Evolutionary conservation across 2,888 invertebrate species (phyloP).

Genomic region (Choristoneura rosaceana): DNA sequence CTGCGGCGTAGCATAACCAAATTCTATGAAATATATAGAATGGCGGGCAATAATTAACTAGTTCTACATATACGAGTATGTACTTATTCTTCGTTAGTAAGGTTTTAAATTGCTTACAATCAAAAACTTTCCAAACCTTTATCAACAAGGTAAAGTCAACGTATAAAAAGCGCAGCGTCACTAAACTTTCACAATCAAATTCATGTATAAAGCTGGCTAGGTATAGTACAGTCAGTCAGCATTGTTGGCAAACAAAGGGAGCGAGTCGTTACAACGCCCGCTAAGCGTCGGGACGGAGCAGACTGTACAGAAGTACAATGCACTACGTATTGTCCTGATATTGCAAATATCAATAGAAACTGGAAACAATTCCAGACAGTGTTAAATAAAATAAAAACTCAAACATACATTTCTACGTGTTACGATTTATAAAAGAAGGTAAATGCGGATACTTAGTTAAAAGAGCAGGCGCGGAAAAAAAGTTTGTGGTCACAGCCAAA

Average conservation of each 20-base stretch:
- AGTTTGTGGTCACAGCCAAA: too few relatives aligned
- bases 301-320: conserved; percentile 19
- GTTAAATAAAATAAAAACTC: neutral
- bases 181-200: conserved; percentile 12
- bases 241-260: conserved; percentile 68
- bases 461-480: too few relatives aligned
- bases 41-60: too few relatives aligned
- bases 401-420: too few relatives aligned
- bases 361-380: neutral
- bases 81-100: too few relatives aligned
- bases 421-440: too few relatives aligned
- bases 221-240: conserved; percentile 54
- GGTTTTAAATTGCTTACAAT: neutral
- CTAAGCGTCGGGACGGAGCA: conserved; percentile 50
- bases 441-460: neutral
- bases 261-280: conserved; percentile 52
- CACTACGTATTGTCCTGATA: conserved; percentile 13
- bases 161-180: conserved; percentile 10
- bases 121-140: neutral
- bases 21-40: too few relatives aligned
- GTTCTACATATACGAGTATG: too few relatives aligned
- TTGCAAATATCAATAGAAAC: conserved; percentile 29
- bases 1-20: too few relatives aligned
- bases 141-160: neutral
- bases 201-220: conserved; percentile 53